Percentiles rank a stretch among this genome's conserved stretches.
These are phyloP conservation scores for Sigmodon hispidus DNA, from an alignment of 2,113 vertebrate species.

Conservation along the genomic window DNA sequence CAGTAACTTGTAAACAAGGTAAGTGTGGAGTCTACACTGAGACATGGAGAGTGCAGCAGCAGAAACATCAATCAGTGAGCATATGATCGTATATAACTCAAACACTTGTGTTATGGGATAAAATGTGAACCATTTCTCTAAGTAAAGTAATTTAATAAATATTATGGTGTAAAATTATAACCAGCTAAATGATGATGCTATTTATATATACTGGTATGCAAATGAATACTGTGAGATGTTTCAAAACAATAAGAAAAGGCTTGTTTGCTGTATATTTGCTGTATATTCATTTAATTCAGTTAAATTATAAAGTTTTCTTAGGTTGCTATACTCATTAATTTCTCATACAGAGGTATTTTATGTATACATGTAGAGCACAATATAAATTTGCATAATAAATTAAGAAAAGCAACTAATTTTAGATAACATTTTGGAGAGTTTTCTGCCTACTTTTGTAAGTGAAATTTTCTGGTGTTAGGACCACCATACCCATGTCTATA, in stretches of 20 bases:
- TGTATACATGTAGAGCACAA: conserved; percentile 14
- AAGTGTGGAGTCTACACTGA: not conserved
- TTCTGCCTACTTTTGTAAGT: conserved; percentile 19
- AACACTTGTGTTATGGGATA: not conserved
- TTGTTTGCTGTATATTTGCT: not conserved
- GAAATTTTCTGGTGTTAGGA: conserved; percentile 11
- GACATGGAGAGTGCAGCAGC: not conserved
- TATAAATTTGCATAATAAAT: conserved; percentile 41
- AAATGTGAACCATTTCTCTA: conserved; percentile 22
- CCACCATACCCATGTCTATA: not conserved
- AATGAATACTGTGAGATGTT: not conserved
- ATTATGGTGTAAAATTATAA: conserved; percentile 34
- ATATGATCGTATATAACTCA: conserved; percentile 1
- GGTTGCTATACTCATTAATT: conserved; percentile 12
- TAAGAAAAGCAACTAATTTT: conserved; percentile 57
- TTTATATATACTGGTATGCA: not conserved
- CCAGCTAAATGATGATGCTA: conserved; percentile 21
- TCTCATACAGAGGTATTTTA: conserved; percentile 46
- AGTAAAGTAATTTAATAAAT: not conserved
- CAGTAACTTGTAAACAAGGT: conserved; percentile 27
- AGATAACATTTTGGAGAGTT: conserved; percentile 55
- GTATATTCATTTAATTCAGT: conserved; percentile 6
- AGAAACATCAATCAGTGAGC: conserved; percentile 42
- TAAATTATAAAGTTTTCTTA: conserved; percentile 41
- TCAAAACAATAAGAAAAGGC: not conserved